phyloP scores from a whole-genome alignment of 2,797 vertebrate genomes.

The Sus cebifrons region DNA sequence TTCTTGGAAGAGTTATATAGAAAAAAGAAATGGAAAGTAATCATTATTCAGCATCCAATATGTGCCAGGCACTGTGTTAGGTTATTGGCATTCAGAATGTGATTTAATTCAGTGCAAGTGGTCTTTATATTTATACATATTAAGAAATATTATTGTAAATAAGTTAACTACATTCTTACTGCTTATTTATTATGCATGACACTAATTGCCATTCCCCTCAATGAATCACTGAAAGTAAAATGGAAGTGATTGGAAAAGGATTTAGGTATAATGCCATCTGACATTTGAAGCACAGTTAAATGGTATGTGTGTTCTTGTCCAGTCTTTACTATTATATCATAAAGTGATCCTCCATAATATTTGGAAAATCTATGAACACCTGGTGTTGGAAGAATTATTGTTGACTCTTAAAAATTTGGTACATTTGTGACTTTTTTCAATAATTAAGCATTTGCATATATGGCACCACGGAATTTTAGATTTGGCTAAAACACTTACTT shows the following conservation, averaged over 20 bases:
- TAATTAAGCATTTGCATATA: background rate
- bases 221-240: slow-evolving; percentile 32
- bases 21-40: background rate
- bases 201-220: background rate
- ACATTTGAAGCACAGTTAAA: background rate
- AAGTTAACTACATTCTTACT: slow-evolving; percentile 8
- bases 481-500: slow-evolving; percentile 14
- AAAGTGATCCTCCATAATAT: background rate
- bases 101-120: background rate
- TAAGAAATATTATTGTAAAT: slow-evolving; percentile 23
- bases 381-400: background rate
- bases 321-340: background rate
- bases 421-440: background rate
- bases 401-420: slow-evolving; percentile 29
- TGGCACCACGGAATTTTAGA: slow-evolving; percentile 41
- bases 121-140: background rate
- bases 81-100: slow-evolving; percentile 18
- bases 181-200: slow-evolving; percentile 5
- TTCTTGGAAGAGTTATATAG: slow-evolving; percentile 9
- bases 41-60: background rate
- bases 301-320: background rate
- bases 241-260: background rate
- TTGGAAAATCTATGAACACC: background rate
- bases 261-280: background rate
- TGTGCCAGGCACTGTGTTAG: background rate